Conservation (phyloP, 2,113 vertebrate species). For the Zosterops borbonicus region DNA sequence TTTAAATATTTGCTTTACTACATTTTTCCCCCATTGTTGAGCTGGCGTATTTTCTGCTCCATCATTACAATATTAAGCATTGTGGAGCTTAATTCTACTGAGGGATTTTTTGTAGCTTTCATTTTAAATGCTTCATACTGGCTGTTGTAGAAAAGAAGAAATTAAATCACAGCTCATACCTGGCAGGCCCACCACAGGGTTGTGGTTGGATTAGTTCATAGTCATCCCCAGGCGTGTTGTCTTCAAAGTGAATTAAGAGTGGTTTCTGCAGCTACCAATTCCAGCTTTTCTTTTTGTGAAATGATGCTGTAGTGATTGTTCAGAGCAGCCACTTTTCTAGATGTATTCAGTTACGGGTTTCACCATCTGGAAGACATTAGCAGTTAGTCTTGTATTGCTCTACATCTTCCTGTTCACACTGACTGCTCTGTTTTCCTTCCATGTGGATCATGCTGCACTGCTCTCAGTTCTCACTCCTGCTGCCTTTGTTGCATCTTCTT, state of each 20-base stretch:
- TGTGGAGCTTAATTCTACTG: neutral
- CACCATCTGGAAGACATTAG: neutral
- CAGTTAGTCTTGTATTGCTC: neutral
- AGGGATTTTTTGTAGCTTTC: neutral
- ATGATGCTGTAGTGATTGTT: neutral
- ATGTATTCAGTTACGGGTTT: neutral
- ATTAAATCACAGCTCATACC: neutral
- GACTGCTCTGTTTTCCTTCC: neutral
- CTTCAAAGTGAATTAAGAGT: neutral
- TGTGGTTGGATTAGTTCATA: neutral
- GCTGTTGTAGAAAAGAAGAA: neutral
- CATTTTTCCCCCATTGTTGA: neutral
- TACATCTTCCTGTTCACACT: neutral
- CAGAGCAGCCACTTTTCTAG: neutral
- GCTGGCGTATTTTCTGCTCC: neutral
- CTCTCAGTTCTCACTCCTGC: neutral
- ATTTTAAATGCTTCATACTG: neutral
- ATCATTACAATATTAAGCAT: neutral
- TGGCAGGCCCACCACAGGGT: neutral
- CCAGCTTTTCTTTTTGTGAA: neutral
- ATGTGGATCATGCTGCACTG: neutral
- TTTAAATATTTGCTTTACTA: neutral
- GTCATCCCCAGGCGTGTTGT: neutral
- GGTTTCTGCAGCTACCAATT: neutral
- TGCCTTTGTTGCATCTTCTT: neutral